These are phyloP conservation scores for Anguilla marmorata DNA, from an alignment of 2,797 vertebrate species.

Conservation along the genomic window DNA sequence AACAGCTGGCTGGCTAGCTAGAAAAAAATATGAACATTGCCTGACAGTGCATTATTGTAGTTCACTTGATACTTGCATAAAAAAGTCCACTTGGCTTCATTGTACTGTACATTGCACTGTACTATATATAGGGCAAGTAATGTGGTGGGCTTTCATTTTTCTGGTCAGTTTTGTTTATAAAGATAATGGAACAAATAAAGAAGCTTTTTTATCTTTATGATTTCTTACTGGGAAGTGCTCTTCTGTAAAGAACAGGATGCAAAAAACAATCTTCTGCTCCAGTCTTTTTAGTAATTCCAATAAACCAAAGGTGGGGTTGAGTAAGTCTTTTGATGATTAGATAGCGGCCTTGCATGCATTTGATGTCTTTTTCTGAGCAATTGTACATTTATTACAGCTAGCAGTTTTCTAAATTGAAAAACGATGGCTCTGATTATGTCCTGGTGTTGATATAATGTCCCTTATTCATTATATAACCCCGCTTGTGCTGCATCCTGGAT, in stretches of 20 bases:
- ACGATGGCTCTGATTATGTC: background rate
- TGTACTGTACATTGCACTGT: too few species aligned
- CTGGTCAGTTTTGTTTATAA: background rate
- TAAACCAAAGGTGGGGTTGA: background rate
- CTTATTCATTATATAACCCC: background rate
- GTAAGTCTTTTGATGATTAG: background rate
- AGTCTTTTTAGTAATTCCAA: background rate
- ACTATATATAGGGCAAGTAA: background rate
- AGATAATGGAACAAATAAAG: background rate
- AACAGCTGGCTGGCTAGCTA: background rate
- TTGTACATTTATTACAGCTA: background rate
- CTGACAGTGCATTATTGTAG: background rate
- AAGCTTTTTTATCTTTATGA: background rate
- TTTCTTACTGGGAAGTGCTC: background rate
- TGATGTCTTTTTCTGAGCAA: background rate
- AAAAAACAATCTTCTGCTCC: background rate
- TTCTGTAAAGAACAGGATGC: background rate
- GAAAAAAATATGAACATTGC: background rate
- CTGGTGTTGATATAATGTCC: slow-evolving; percentile 1
- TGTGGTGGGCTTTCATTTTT: background rate
- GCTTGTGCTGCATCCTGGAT: background rate
- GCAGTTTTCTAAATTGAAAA: background rate
- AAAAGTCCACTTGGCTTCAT: background rate
- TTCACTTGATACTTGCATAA: background rate
- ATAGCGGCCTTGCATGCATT: background rate